phyloP scores from a whole-genome alignment of 2,113 vertebrate genomes.

The Emberiza fucata region DNA sequence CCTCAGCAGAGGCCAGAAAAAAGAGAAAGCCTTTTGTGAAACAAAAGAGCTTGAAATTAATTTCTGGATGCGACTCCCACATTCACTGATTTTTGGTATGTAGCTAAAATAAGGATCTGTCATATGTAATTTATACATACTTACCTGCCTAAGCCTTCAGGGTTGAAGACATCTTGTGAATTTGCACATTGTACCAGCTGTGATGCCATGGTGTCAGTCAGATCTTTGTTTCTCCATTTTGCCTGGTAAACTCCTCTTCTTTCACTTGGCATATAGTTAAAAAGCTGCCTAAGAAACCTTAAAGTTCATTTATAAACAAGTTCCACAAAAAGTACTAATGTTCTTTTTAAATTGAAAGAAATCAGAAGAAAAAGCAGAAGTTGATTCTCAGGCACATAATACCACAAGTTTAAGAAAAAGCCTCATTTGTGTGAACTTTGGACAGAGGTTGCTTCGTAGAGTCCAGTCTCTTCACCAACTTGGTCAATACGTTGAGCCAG shows the following conservation, averaged over 20 bases:
- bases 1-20: neutral
- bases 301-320: neutral
- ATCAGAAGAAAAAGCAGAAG: neutral
- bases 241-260: neutral
- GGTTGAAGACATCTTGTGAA: neutral
- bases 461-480: neutral
- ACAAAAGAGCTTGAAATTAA: neutral
- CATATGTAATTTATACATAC: neutral
- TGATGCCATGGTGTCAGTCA: neutral
- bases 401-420: neutral
- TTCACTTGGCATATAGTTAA: neutral
- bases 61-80: neutral
- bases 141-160: neutral
- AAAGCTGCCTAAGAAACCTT: neutral
- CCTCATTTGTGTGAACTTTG: neutral
- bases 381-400: neutral
- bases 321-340: neutral
- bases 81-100: neutral
- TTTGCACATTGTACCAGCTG: fast-evolving
- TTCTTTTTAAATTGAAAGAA: neutral
- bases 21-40: neutral
- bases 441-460: neutral
- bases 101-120: neutral
- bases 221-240: neutral
- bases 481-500: neutral